phyloP scores from a whole-genome alignment of 2,113 vertebrate genomes.

The Diadophis punctatus region DNA sequence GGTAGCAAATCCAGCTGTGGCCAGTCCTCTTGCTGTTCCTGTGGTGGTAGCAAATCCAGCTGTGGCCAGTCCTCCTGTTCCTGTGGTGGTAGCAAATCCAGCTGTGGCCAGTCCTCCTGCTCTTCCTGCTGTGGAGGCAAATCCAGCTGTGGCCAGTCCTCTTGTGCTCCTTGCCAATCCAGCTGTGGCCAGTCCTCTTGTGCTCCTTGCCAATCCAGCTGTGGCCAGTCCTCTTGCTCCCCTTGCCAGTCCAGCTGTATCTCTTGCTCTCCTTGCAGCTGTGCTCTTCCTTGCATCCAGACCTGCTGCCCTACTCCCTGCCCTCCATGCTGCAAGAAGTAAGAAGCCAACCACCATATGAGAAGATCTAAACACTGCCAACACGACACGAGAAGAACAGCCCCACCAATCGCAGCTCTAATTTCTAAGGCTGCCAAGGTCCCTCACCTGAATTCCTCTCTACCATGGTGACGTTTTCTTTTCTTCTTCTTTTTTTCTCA shows the following conservation, averaged over 20 bases:
- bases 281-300: background rate
- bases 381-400: background rate
- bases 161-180: too few relatives aligned
- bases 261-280: background rate
- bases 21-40: background rate
- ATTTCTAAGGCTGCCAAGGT: background rate
- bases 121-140: background rate
- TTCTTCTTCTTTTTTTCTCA: background rate
- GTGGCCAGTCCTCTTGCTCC: background rate
- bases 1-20: too few relatives aligned
- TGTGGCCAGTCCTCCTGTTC: background rate
- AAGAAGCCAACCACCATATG: background rate
- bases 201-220: background rate
- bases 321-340: background rate
- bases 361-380: background rate
- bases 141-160: background rate
- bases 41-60: background rate
- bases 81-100: too few relatives aligned
- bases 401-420: too few relatives aligned
- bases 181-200: background rate
- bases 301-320: background rate
- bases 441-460: background rate
- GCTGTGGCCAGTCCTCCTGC: background rate
- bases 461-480: background rate
- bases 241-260: background rate